These are phyloP conservation scores for Borostomias antarcticus DNA, from an alignment of 2,797 vertebrate genomes.

Conservation along the genomic window DNA sequence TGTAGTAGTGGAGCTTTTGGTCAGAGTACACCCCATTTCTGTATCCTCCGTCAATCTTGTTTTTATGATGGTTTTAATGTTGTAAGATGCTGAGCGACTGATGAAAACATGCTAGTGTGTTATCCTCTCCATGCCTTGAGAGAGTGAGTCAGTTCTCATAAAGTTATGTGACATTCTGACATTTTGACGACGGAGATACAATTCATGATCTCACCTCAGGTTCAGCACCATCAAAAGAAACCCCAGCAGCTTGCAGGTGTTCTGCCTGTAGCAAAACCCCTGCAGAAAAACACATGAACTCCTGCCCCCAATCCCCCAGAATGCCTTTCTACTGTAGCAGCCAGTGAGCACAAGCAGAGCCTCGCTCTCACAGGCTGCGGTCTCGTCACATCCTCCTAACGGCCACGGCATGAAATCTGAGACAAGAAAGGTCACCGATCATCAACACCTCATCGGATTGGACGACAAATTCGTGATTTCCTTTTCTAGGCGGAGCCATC, in stretches of 20 bases:
- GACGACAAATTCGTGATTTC: slow-evolving; percentile 56
- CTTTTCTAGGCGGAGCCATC: slow-evolving; percentile 34
- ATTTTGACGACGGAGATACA: slow-evolving; percentile 55
- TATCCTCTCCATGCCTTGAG: slow-evolving; percentile 37
- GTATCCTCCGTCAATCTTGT: slow-evolving; percentile 40
- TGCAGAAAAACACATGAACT: slow-evolving; percentile 11
- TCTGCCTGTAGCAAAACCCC: slow-evolving; percentile 54
- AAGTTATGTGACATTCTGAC: slow-evolving; percentile 60
- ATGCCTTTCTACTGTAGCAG: slow-evolving; percentile 34
- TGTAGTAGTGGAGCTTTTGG: slow-evolving; percentile 38
- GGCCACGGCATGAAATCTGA: slow-evolving; percentile 42
- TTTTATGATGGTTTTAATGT: slow-evolving; percentile 3
- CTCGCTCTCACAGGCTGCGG: background rate
- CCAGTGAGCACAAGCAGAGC: slow-evolving; percentile 18
- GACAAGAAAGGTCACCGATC: slow-evolving; percentile 39
- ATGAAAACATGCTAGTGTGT: slow-evolving; percentile 50
- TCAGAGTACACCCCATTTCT: slow-evolving; percentile 29
- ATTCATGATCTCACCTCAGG: slow-evolving; percentile 53
- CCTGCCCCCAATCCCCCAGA: background rate
- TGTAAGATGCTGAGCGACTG: slow-evolving; percentile 25
- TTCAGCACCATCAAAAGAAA: slow-evolving; percentile 43
- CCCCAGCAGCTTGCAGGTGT: slow-evolving; percentile 59
- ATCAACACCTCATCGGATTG: slow-evolving; percentile 51
- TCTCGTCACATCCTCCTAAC: too few relatives aligned
- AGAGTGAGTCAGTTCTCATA: slow-evolving; percentile 49